phyloP scores from a whole-genome alignment of 1,140 invertebrate species.

The Argopecten irradians region DNA sequence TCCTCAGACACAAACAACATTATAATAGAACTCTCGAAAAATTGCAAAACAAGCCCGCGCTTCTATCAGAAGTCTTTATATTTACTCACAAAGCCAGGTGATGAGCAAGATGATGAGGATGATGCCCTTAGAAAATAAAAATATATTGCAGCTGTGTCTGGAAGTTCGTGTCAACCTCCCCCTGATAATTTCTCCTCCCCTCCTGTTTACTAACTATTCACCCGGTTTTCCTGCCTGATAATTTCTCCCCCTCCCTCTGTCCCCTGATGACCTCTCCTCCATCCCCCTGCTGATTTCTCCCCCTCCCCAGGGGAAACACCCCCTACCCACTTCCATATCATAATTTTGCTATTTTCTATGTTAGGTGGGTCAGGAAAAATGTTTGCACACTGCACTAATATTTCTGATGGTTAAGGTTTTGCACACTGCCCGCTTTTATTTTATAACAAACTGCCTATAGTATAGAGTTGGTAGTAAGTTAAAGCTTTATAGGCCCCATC shows the following conservation, averaged over 20 bases:
- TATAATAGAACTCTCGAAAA: not conserved
- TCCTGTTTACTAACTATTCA: too few relatives aligned
- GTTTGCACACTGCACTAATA: not conserved
- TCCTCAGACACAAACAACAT: not conserved
- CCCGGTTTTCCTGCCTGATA: not conserved
- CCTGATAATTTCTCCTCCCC: not conserved
- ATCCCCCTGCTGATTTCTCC: not conserved
- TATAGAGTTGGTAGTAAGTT: not conserved
- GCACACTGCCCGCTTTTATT: not conserved
- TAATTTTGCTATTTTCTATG: constrained; percentile 4
- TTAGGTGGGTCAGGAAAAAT: constrained; percentile 16
- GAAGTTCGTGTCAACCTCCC: not conserved
- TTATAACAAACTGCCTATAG: not conserved
- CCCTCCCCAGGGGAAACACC: not conserved
- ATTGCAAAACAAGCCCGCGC: not conserved
- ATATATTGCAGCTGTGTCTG: constrained; percentile 12
- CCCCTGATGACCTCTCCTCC: not conserved
- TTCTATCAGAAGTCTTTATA: not conserved
- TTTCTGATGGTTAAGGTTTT: not conserved
- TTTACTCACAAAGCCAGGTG: not conserved
- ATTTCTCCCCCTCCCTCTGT: not conserved
- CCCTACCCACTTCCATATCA: not conserved
- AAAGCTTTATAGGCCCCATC: not conserved
- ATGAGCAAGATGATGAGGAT: not conserved
- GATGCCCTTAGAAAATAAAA: not conserved